These are phyloP conservation scores for Metalampra italica DNA, from an alignment of 2,888 invertebrate species.

Conservation along the genomic window DNA sequence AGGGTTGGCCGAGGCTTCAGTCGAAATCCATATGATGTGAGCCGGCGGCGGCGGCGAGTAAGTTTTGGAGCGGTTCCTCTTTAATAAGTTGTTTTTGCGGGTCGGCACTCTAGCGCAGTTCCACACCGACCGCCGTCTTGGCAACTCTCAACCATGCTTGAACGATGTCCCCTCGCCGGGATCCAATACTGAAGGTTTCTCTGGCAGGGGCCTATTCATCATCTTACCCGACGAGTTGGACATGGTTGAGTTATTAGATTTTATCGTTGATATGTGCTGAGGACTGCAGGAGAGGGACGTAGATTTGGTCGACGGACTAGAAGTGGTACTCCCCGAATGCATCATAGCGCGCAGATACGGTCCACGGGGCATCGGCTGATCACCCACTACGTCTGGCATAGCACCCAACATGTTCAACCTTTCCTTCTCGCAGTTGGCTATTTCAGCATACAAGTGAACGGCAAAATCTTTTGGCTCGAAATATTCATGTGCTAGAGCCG, in stretches of 20 bases:
- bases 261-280: conserved; percentile 40
- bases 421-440: conserved; percentile 68
- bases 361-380: conserved; percentile 67
- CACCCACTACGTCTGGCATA: conserved; percentile 67
- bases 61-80: too few relatives aligned
- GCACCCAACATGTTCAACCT: conserved; percentile 43
- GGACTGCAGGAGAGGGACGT: conserved; percentile 34
- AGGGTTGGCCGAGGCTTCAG: conserved; percentile 29
- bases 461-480: conserved; percentile 75
- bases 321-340: conserved; percentile 29
- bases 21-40: conserved; percentile 22
- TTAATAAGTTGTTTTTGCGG: neutral
- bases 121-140: conserved; percentile 3
- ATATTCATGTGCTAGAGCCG: conserved; percentile 66
- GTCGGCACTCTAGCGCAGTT: neutral
- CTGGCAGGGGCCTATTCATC: conserved; percentile 84
- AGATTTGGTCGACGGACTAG: conserved; percentile 31
- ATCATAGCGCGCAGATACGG: conserved; percentile 80
- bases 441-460: conserved; percentile 81
- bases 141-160: conserved; percentile 38
- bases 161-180: conserved; percentile 64
- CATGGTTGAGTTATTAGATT: conserved; percentile 43
- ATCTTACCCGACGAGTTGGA: conserved; percentile 76
- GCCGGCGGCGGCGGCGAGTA: conserved; percentile 2
- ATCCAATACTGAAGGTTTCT: conserved; percentile 72